These are phyloP conservation scores for Corythaixoides concolor DNA, from an alignment of 2,113 vertebrate genomes.

Conservation along the genomic window DNA sequence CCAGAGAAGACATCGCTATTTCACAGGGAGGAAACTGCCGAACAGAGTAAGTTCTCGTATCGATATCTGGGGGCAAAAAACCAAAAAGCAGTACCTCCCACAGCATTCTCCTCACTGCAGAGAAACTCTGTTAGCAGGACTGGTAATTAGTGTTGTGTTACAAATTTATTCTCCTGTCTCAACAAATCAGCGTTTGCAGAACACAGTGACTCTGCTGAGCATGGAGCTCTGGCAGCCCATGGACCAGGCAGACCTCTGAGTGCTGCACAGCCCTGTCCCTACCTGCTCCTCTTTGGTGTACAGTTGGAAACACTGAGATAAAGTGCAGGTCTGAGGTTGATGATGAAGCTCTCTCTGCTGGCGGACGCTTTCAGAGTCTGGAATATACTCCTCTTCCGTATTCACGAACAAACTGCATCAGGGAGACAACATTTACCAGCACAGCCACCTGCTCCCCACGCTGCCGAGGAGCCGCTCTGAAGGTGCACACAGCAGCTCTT, in stretches of 20 bases:
- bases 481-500: neutral
- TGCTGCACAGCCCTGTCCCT: neutral
- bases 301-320: slow-evolving; percentile 97
- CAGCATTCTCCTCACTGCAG: neutral
- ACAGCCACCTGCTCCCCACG: neutral
- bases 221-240: neutral
- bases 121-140: neutral
- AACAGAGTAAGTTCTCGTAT: neutral
- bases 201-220: neutral
- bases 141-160: neutral
- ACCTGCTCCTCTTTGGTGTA: slow-evolving; percentile 99
- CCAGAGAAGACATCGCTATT: neutral
- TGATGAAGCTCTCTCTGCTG: slow-evolving; percentile 92
- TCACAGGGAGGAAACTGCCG: neutral
- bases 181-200: neutral
- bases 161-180: neutral
- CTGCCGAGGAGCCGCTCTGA: neutral
- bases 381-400: slow-evolving; percentile 95
- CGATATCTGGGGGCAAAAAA: neutral
- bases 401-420: slow-evolving; percentile 88
- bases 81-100: neutral
- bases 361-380: slow-evolving; percentile 94
- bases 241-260: neutral
- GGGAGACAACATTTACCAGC: neutral
- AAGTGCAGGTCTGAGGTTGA: slow-evolving; percentile 94